These are phyloP conservation scores for Monomorium pharaonis DNA, from an alignment of 1,140 invertebrate genomes.

Conservation along the genomic window DNA sequence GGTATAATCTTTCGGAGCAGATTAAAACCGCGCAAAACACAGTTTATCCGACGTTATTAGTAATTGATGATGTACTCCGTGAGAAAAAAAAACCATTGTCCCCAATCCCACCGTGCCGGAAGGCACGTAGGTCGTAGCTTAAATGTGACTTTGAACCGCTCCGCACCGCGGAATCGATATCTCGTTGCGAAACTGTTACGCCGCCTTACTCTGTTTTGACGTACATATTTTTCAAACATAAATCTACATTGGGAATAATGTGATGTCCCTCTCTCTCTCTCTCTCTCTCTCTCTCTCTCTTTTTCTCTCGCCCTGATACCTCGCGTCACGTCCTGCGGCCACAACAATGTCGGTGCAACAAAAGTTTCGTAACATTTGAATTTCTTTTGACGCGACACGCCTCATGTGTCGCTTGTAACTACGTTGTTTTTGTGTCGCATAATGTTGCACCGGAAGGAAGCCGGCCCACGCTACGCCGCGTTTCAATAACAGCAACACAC, in stretches of 20 bases:
- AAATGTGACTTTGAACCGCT: background rate
- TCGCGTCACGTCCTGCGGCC: background rate
- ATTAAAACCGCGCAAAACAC: background rate
- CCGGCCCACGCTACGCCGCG: background rate
- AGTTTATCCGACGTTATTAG: background rate
- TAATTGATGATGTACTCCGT: background rate
- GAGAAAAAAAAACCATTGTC: constrained; percentile 30
- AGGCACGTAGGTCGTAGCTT: background rate
- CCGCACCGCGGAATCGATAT: constrained; percentile 19
- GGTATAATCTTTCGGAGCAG: background rate
- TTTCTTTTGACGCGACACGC: constrained; percentile 20
- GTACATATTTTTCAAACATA: background rate
- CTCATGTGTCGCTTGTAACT: background rate
- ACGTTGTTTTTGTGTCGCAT: constrained; percentile 28
- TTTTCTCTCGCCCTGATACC: background rate
- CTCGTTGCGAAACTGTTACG: constrained; percentile 31
- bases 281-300: background rate
- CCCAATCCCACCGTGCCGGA: background rate
- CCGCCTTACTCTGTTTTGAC: background rate
- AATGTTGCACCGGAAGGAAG: constrained; percentile 38
- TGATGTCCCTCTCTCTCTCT: background rate
- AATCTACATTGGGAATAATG: constrained; percentile 18
- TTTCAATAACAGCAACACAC: constrained; percentile 26
- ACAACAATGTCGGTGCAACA: background rate
- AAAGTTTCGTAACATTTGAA: constrained; percentile 31